Conservation (phyloP, 2,888 invertebrate species). For the Ennomos erosarius region DNA sequence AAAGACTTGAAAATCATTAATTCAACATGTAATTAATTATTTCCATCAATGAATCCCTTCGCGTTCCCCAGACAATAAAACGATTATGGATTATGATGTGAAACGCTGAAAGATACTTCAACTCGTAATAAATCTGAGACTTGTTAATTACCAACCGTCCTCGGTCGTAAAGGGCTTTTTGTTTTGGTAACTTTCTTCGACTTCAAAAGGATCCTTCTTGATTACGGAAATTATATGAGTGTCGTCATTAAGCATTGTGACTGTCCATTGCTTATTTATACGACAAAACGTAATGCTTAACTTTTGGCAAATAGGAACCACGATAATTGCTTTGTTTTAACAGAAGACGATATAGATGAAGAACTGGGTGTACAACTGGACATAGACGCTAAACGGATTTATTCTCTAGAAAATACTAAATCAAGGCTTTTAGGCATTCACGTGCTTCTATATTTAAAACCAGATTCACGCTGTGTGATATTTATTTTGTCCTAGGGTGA, state of each 20-base stretch:
- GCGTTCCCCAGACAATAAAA: constrained; percentile 67
- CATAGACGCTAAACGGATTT: no score
- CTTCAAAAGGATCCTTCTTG: constrained; percentile 62
- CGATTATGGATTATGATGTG: constrained; percentile 78
- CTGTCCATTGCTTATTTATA: constrained; percentile 40
- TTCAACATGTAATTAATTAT: constrained; percentile 71
- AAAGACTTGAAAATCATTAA: constrained; percentile 8
- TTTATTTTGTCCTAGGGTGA: no score
- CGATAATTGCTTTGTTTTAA: no score
- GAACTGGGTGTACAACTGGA: no score
- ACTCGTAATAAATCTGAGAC: constrained; percentile 75
- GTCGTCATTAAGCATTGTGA: constrained; percentile 24
- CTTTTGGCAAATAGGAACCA: no score
- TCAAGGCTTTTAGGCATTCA: no score
- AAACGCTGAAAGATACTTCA: constrained; percentile 79
- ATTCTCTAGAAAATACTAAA: no score
- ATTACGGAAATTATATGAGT: constrained; percentile 28
- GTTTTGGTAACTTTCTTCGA: constrained; percentile 60
- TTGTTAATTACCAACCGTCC: constrained; percentile 74
- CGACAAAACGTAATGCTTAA: no score
- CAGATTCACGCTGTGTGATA: no score
- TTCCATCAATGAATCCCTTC: constrained; percentile 44
- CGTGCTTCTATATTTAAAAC: no score
- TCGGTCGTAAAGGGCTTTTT: constrained; percentile 70
- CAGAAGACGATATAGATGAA: no score